Base-by-base conservation (phyloP, 2,888 invertebrate species). In the Bellardia bayeri region DNA sequence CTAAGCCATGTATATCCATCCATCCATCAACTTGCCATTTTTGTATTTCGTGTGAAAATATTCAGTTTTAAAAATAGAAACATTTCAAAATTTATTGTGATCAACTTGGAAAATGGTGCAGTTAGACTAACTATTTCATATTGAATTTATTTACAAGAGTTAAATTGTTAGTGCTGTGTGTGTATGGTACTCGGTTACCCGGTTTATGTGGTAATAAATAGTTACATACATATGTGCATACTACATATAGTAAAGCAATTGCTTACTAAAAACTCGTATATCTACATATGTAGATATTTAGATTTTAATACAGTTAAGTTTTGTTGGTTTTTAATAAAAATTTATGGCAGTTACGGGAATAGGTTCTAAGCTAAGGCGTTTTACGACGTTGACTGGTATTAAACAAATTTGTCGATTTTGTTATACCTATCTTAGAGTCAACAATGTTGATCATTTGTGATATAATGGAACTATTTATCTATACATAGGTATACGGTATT, bases 21-120 rank as follows among this genome's bases (percentile, higher is more conserved):
- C 56, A 45, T 74, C 81, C 74, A 75, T 45, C 81, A 72, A 81
- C 54, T 72, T 81, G 72, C 64, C 54, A 64, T 81, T 74, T 81
- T 81, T 64, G 64, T 72, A 23, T 78, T 72, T 83, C 83, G 83
- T 83, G 83, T 83, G 83, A 83, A 83, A 83, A 83, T 72, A 30
- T 72, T 78, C 6, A 49, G 40, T 56, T 83, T 82, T 78, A 78
- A 83, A 71, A 83, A 82, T 82, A 82, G 82, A 63, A 83, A 71
- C 63, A 58, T 72, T 78, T 83, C 71, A 83, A 83, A 83, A 72
- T 78, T 78, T 71, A 56, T 78, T 71, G 64, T 58, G 71, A 71
- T 66, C 63, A 45, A 42, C 56, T 64, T 71, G 14, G 45, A 40
- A 83, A 83, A 83, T 83, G 42, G 78, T 78, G 69, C 78, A 83